Percentiles rank a stretch among this genome's conserved stretches.
Evolutionary conservation across 1,140 invertebrate species (phyloP).

Genomic region (Formica selysi): DNA sequence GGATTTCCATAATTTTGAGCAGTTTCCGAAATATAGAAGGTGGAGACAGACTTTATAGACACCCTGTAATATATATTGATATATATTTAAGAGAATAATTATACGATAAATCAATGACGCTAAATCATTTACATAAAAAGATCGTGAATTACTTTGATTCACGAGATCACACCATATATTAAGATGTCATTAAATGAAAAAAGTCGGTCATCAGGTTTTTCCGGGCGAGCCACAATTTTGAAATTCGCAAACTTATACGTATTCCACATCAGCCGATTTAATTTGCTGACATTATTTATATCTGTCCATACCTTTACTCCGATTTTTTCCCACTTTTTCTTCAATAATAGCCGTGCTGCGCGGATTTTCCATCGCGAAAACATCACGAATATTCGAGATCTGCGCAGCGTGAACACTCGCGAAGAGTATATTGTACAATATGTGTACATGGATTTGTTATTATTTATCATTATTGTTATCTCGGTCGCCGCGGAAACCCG

Average conservation of each 20-base stretch:
- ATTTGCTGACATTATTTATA: neutral
- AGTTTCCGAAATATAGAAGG: too few species aligned
- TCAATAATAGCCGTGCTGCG: neutral
- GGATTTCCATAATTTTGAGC: too few species aligned
- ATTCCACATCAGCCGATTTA: neutral
- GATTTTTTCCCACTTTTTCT: conserved; percentile 16
- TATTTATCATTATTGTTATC: conserved; percentile 56
- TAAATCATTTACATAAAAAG: too few species aligned
- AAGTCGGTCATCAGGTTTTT: neutral
- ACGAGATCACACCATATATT: too few species aligned
- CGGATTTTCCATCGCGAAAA: neutral
- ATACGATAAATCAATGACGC: too few species aligned
- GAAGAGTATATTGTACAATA: neutral
- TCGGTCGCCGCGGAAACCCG: conserved; percentile 24
- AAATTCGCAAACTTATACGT: neutral
- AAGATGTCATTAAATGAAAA: neutral
- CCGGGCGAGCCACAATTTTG: neutral
- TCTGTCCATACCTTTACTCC: neutral
- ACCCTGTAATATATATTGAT: too few species aligned
- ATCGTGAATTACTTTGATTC: too few species aligned
- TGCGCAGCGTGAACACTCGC: neutral
- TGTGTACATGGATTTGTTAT: conserved; percentile 16
- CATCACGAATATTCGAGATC: conserved; percentile 1
- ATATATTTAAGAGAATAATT: too few species aligned
- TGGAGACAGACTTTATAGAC: too few species aligned